Conservation (phyloP, 2,797 vertebrate species). For the Tachyglossus aculeatus region DNA sequence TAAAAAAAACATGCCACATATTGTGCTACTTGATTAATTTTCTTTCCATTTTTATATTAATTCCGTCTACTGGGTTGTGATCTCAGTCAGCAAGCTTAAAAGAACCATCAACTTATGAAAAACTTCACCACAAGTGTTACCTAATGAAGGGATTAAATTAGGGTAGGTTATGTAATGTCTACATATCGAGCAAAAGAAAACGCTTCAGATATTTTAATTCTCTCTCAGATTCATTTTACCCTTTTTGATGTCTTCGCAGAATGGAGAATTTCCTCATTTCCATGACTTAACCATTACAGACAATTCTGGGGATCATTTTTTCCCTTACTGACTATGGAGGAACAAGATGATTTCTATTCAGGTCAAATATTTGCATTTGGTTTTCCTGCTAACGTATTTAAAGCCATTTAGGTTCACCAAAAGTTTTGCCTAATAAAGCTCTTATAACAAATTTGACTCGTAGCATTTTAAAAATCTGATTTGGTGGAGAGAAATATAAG, state of each 20-base stretch:
- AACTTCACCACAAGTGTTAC: slow-evolving; percentile 7
- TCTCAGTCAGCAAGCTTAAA: slow-evolving; percentile 43
- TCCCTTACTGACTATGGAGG: no score
- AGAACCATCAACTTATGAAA: slow-evolving; percentile 54
- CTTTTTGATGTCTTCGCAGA: neutral
- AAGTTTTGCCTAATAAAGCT: no score
- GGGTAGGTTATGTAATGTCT: slow-evolving; percentile 3
- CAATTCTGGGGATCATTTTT: no score
- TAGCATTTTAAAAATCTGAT: no score
- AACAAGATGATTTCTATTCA: no score
- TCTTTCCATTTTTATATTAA: slow-evolving; percentile 49
- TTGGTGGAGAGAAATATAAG: no score
- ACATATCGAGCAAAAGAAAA: neutral
- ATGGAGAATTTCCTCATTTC: no score
- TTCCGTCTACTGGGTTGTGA: slow-evolving; percentile 46
- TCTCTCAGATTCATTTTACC: neutral
- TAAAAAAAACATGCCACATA: neutral
- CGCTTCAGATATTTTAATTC: slow-evolving; percentile 19
- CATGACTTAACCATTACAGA: no score
- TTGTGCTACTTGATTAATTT: slow-evolving; percentile 35
- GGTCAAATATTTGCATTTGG: no score
- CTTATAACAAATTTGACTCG: no score
- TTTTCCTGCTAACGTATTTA: no score
- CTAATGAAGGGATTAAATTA: slow-evolving; percentile 25
- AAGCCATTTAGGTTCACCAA: no score